Evolutionary conservation across 2,797 vertebrate species (phyloP).

Genomic region (Toxotes lorentzi): DNA sequence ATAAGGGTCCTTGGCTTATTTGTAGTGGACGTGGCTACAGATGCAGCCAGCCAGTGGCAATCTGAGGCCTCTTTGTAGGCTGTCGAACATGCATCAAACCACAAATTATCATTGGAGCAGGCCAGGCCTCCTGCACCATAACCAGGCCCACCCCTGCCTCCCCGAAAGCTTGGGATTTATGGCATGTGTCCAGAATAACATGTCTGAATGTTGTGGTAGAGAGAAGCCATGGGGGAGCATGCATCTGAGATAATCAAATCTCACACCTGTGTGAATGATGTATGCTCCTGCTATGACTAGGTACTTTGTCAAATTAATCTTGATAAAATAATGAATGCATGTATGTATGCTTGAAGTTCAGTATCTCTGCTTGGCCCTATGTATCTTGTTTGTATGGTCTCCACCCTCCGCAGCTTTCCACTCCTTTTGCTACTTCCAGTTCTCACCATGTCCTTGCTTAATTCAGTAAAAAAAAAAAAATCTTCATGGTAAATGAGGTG

Average conservation of each 20-base stretch:
- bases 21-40: conserved; percentile 83
- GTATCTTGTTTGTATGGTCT: conserved; percentile 18
- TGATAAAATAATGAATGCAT: conserved; percentile 29
- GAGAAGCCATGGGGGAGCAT: conserved; percentile 74
- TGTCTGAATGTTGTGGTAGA: conserved; percentile 74
- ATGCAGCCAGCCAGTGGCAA: conserved; percentile 83
- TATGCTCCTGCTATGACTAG: conserved; percentile 19
- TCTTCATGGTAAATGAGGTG: conserved; percentile 73
- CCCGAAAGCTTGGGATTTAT: conserved; percentile 81
- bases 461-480: conserved; percentile 37
- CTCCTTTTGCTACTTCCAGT: conserved; percentile 45
- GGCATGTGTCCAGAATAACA: conserved; percentile 92
- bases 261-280: conserved; percentile 61
- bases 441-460: conserved; percentile 49
- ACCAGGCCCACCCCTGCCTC: conserved; percentile 66
- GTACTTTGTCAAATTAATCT: conserved; percentile 56
- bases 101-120: conserved; percentile 93
- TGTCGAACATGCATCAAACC: conserved; percentile 90
- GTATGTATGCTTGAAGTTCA: conserved; percentile 30
- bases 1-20: conserved; percentile 84
- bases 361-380: conserved; percentile 4
- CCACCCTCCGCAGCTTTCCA: conserved; percentile 10
- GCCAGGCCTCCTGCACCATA: conserved; percentile 84
- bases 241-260: conserved; percentile 69
- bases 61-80: conserved; percentile 93